Evolutionary conservation across 2,797 vertebrate species (phyloP), one percentile per base, ranked within the genome.

Genomic region (Bufotes viridis): DNA sequence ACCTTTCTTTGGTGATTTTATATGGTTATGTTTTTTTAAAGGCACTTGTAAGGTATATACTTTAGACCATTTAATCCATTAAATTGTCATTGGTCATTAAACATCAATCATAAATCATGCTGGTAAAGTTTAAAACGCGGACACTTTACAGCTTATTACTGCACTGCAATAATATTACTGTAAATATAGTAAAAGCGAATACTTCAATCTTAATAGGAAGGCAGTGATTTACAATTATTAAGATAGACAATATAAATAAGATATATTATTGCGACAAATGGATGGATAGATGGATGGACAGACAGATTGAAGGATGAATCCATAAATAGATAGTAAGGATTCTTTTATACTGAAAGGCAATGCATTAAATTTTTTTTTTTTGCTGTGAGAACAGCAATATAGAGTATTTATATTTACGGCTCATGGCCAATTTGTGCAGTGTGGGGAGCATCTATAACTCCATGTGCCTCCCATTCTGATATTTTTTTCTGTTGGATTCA

Each of bases 21-120:
- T 81, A 15, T 49, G 58, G 29, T 22, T 51, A 13, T n/a, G 10
- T 51, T 51, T 75, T 76, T 76, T 53, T 76, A 63, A 81, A 14
- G 79, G 79, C 58, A 14, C 26, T 60, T 75, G 72, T 51, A 53
- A 53, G 42, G 7, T 55, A 55, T 55, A 78, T 22, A 78, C 49
- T 78, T 78, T 72, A 42, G 1, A 18, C 69, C 69, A 72, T 34
- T 78, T 78, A 78, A 55, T 78, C 69, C 69, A 72, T 34, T 78
- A 55, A 78, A 55, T 78, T 78, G 49, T 55, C 75, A 78, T 53
- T 78, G 75, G 11, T 22, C 51, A 55, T 78, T 74, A 74, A 74
- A 74, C 49, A 53, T 53, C 22, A 55, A 78, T 78, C 51, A 78
- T 78, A 78, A 78, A 78, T 78, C 75, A 78, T 14, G 18, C 9